phyloP scores from a whole-genome alignment of 2,888 invertebrate species.

The Beris chalybata region DNA sequence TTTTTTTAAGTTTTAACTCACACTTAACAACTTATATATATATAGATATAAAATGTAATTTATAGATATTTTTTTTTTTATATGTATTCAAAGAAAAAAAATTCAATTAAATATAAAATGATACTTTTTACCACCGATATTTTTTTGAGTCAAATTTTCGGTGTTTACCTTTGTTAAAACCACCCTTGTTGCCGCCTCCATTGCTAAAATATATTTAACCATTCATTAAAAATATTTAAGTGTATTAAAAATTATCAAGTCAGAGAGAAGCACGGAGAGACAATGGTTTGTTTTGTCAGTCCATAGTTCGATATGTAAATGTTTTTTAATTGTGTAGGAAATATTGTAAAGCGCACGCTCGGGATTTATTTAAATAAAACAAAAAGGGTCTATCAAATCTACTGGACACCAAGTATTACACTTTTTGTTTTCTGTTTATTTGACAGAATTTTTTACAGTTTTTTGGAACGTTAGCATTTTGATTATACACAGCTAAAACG shows the following conservation, averaged over 20 bases:
- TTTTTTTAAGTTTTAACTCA: conserved; percentile 8
- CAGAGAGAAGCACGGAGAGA: too few relatives aligned
- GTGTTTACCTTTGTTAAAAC: conserved; percentile 93
- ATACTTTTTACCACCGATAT: conserved; percentile 23
- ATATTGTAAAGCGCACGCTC: too few relatives aligned
- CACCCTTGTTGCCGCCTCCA: conserved; percentile 92
- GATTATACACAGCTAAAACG: too few relatives aligned
- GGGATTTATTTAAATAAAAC: too few relatives aligned
- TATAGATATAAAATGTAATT: conserved; percentile 1
- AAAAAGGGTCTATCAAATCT: too few relatives aligned
- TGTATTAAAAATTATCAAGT: conserved; percentile 8
- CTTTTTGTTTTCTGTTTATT: too few relatives aligned
- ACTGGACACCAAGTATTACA: too few relatives aligned
- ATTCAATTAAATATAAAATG: conserved; percentile 18
- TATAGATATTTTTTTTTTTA: conserved; percentile 4
- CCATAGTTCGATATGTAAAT: too few relatives aligned
- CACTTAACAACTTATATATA: conserved; percentile 6
- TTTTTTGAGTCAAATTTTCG: conserved; percentile 47
- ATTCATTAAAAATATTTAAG: conserved; percentile 29
- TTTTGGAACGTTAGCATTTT: too few relatives aligned
- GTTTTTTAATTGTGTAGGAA: too few relatives aligned
- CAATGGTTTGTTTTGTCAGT: too few relatives aligned
- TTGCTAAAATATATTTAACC: conserved; percentile 61
- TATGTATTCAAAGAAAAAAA: conserved; percentile 9
- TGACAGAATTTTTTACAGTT: too few relatives aligned